phyloP scores from a whole-genome alignment of 2,797 vertebrate genomes.

The Perodicticus potto region DNA sequence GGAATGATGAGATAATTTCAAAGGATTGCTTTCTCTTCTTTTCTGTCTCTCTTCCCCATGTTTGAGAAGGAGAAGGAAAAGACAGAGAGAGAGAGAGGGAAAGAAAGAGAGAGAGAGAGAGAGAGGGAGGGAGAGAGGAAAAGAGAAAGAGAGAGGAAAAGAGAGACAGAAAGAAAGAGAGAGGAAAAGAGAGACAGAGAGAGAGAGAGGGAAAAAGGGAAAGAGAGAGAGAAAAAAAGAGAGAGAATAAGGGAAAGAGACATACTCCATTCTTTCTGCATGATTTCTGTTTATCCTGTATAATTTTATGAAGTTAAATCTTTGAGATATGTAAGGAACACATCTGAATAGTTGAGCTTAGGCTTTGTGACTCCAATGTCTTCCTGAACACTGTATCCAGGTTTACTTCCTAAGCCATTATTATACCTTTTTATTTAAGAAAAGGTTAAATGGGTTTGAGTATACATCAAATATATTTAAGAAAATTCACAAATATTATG shows the following conservation, averaged over 20 bases:
- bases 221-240: not conserved
- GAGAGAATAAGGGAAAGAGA: not conserved
- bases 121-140: not conserved
- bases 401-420: not conserved
- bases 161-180: accelerated
- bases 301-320: not conserved
- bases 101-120: too few species aligned
- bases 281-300: not conserved
- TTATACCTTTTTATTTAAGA: not conserved
- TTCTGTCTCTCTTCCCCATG: not conserved
- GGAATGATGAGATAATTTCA: constrained; percentile 42
- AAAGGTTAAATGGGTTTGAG: not conserved
- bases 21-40: not conserved
- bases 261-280: not conserved
- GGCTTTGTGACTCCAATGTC: not conserved
- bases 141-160: too few species aligned
- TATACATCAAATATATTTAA: not conserved
- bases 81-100: not conserved
- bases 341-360: not conserved
- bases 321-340: constrained; percentile 9
- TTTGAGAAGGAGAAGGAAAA: not conserved
- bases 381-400: not conserved
- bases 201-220: not conserved
- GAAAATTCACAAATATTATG: not conserved
- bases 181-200: not conserved